Evolutionary conservation across 2,797 vertebrate species (phyloP).

Genomic region (Zalophus californianus): DNA sequence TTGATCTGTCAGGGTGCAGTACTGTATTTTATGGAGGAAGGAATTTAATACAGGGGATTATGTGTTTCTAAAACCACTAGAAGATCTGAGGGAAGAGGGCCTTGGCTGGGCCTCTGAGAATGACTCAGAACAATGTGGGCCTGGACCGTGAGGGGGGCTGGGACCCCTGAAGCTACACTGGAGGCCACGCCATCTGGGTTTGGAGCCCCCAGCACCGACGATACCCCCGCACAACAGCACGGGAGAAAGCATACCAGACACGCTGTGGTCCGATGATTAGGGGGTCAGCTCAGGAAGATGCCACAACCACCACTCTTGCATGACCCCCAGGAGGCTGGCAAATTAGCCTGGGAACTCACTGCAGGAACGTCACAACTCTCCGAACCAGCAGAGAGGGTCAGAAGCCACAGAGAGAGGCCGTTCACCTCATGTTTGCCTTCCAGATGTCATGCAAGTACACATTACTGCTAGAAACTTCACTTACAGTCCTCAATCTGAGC

Average conservation of each 20-base stretch:
- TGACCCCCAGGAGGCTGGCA: background rate
- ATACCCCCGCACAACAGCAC: accelerated
- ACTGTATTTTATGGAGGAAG: background rate
- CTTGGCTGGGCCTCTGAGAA: background rate
- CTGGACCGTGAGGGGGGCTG: background rate
- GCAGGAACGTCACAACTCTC: background rate
- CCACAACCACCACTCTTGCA: accelerated
- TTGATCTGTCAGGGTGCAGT: background rate
- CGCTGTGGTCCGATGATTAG: accelerated
- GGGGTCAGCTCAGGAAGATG: background rate
- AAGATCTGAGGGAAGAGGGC: background rate
- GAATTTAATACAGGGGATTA: background rate
- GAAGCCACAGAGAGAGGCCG: background rate
- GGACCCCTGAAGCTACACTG: accelerated
- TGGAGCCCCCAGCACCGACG: background rate
- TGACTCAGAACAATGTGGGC: background rate
- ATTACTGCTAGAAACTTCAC: accelerated
- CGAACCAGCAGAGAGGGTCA: no score
- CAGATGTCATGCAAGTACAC: accelerated
- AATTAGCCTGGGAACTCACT: background rate
- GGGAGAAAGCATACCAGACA: accelerated
- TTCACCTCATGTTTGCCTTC: background rate
- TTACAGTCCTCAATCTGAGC: background rate
- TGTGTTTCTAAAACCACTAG: background rate
- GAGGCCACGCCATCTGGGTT: background rate